phyloP scores from a whole-genome alignment of 2,113 vertebrate genomes.

The Prunella himalayana region DNA sequence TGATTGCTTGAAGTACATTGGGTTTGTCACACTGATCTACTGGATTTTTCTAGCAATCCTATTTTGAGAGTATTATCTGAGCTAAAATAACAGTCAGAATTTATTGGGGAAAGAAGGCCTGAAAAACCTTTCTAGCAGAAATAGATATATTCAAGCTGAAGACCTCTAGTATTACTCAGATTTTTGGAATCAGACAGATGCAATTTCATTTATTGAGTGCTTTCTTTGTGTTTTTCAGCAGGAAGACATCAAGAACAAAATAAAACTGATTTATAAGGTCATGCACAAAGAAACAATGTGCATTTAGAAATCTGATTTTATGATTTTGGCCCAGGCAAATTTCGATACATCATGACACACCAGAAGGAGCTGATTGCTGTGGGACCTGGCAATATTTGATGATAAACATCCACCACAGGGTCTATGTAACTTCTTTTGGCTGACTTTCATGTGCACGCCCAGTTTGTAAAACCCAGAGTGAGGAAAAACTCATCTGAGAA shows the following conservation, averaged over 20 bases:
- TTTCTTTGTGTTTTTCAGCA: conserved; percentile 2
- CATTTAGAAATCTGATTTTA: background rate
- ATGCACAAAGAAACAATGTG: background rate
- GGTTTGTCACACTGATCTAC: background rate
- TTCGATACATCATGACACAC: background rate
- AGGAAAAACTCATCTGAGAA: background rate
- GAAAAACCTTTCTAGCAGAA: background rate
- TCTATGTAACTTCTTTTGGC: background rate
- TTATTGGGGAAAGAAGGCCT: background rate
- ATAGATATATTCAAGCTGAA: background rate
- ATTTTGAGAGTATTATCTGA: background rate
- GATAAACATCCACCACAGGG: background rate
- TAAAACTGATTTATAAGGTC: background rate
- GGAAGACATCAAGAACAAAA: background rate
- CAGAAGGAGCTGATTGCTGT: background rate
- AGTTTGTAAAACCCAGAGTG: background rate
- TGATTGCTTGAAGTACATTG: background rate
- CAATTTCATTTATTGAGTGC: conserved; percentile 15
- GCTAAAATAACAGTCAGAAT: conserved; percentile 14
- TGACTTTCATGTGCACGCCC: background rate
- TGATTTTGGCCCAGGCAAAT: background rate
- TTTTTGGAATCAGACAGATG: background rate
- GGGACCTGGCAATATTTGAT: background rate
- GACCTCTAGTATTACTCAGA: background rate
- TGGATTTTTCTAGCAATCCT: background rate